A percentile compares a stretch with the other conserved stretches of the same genome.
These are phyloP conservation scores for Acanthosepion pharaonis DNA, from an alignment of 2,888 invertebrate species.

Conservation along the genomic window DNA sequence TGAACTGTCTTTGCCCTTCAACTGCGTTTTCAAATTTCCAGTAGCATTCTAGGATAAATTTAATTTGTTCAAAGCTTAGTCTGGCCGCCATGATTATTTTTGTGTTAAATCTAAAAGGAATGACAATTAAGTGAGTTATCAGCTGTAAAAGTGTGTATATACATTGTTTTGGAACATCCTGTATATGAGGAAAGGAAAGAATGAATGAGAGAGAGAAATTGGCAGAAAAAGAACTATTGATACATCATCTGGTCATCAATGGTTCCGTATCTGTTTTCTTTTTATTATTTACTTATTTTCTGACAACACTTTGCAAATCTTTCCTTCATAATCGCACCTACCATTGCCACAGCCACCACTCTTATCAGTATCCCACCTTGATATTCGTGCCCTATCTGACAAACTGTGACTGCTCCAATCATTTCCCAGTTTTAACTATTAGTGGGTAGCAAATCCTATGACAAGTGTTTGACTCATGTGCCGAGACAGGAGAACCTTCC, in stretches of 20 bases:
- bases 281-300: neutral
- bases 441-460: neutral
- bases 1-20: too few relatives aligned
- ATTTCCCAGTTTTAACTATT: neutral
- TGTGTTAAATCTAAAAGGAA: too few relatives aligned
- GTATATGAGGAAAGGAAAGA: too few relatives aligned
- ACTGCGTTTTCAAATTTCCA: too few relatives aligned
- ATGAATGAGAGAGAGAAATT: neutral
- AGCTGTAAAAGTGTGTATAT: too few relatives aligned
- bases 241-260: neutral
- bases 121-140: too few relatives aligned
- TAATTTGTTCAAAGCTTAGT: too few relatives aligned
- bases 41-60: too few relatives aligned
- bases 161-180: too few relatives aligned
- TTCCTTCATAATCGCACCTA: neutral
- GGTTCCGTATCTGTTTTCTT: neutral
- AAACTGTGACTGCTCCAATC: neutral
- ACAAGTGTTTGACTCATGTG: constrained; percentile 17
- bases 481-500: constrained; percentile 10
- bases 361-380: neutral
- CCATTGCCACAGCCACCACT: neutral
- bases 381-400: neutral
- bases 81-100: too few relatives aligned
- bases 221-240: neutral
- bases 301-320: neutral